Conservation (phyloP, 2,113 vertebrate genomes). For the Ciconia boyciana region DNA sequence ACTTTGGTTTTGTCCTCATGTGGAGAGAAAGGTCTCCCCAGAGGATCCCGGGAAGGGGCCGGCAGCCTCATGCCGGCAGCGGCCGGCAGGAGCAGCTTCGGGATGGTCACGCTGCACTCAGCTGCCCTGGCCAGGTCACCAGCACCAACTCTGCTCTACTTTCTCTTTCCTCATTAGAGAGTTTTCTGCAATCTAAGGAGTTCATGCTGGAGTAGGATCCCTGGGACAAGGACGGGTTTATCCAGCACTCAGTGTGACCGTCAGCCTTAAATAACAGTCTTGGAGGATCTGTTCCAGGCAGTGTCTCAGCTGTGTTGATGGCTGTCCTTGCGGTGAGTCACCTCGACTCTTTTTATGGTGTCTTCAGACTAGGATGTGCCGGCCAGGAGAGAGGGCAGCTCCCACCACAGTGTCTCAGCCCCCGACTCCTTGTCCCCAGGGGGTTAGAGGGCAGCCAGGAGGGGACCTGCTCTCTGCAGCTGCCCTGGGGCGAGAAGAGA, state of each 20-base stretch:
- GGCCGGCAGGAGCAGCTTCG: accelerated
- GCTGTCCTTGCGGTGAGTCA: background rate
- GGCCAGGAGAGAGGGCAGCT: background rate
- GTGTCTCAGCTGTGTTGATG: background rate
- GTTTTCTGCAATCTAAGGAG: background rate
- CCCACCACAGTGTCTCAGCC: accelerated
- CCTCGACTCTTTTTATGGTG: background rate
- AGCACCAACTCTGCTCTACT: background rate
- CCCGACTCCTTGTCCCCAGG: accelerated
- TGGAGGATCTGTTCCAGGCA: background rate
- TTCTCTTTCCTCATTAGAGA: background rate
- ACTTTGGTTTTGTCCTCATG: background rate
- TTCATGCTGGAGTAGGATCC: background rate
- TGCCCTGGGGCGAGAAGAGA: background rate
- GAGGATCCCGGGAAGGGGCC: background rate
- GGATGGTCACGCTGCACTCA: background rate
- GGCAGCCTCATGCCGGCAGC: accelerated
- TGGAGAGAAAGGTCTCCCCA: background rate
- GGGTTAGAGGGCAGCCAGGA: background rate
- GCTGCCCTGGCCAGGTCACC: background rate
- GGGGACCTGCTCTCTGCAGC: background rate
- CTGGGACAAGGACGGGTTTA: background rate
- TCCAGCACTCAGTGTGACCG: background rate
- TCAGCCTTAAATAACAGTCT: background rate
- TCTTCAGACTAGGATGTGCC: accelerated